phyloP scores from a whole-genome alignment of 2,797 vertebrate species.

The Rhincodon typus region DNA sequence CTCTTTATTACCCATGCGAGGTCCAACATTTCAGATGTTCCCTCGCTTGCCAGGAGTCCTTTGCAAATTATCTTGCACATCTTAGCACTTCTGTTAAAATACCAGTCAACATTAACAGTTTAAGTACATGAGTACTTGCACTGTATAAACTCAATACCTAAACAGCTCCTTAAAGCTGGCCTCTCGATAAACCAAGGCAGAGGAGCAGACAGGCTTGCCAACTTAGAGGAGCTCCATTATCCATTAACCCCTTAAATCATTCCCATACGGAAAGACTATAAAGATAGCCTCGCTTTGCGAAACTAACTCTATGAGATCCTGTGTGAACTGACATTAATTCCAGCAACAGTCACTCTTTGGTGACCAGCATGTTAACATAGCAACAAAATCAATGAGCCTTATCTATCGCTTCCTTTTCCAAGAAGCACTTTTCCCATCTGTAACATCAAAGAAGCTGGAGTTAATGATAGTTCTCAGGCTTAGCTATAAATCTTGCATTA shows the following conservation, averaged over 20 bases:
- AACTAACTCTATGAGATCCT: neutral
- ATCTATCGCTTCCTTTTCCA: neutral
- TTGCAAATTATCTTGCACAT: neutral
- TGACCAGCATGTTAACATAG: neutral
- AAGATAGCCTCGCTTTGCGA: neutral
- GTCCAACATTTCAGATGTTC: neutral
- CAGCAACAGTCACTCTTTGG: neutral
- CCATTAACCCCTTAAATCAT: neutral
- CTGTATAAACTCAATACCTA: neutral
- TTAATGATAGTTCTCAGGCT: neutral
- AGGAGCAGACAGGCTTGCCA: no score
- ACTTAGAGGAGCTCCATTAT: no score
- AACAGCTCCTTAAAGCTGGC: neutral
- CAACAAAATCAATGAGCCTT: neutral
- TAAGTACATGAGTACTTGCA: neutral
- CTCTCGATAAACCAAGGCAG: no score
- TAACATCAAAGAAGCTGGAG: neutral
- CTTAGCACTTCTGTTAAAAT: neutral
- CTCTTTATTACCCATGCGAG: neutral
- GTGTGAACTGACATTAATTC: neutral
- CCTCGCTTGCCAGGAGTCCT: neutral
- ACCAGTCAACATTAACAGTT: neutral
- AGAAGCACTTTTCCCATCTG: neutral
- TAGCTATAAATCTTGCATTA: slow-evolving; percentile 12
- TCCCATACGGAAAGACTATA: neutral